phyloP scores from a whole-genome alignment of 2,113 vertebrate species.

The Ancistrus triradiatus region DNA sequence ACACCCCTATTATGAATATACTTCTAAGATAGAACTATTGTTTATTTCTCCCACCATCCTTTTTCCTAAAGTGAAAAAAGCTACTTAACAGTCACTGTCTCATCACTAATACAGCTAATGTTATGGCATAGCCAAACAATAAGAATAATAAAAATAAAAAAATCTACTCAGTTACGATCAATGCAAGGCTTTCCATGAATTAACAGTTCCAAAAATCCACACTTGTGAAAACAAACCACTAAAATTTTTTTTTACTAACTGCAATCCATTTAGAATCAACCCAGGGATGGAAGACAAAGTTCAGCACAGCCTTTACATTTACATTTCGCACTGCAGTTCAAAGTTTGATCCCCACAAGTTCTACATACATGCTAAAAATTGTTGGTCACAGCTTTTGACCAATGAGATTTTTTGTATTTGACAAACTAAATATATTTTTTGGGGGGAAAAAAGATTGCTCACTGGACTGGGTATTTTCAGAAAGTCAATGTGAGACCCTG shows the following conservation, averaged over 20 bases:
- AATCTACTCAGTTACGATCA: background rate
- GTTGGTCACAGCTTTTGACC: too few relatives aligned
- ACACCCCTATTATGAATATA: background rate
- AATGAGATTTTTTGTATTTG: too few relatives aligned
- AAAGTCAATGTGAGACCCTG: conserved; percentile 41
- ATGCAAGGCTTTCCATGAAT: conserved; percentile 5
- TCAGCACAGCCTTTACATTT: conserved; percentile 18
- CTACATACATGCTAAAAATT: background rate
- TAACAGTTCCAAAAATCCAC: conserved; percentile 7
- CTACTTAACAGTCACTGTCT: conserved; percentile 41
- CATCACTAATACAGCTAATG: conserved; percentile 25
- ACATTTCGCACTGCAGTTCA: background rate
- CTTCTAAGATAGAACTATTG: background rate
- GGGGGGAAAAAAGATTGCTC: too few relatives aligned
- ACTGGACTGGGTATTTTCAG: conserved; percentile 21
- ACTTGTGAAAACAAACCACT: background rate
- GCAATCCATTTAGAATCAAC: conserved; percentile 24
- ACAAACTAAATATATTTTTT: too few relatives aligned
- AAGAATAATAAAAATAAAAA: background rate
- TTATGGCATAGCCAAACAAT: conserved; percentile 13
- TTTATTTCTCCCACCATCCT: background rate
- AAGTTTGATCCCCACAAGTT: background rate
- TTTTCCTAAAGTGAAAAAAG: background rate
- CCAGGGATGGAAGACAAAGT: conserved; percentile 44
- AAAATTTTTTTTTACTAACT: conserved; percentile 28